Conservation (phyloP, 2,888 invertebrate genomes). For the Thumatha senex region DNA sequence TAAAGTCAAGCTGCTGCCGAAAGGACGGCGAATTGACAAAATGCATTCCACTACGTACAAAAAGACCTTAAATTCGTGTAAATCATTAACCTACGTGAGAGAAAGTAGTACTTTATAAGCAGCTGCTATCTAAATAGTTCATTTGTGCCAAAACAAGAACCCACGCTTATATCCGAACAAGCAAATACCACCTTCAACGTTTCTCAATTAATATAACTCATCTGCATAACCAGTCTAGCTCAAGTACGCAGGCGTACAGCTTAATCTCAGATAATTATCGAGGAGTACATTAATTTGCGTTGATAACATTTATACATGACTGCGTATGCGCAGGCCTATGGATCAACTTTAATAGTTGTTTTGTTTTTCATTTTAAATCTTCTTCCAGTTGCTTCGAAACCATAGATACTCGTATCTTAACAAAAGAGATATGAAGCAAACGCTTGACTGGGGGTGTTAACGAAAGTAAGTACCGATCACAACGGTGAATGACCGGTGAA, state of each 20-base stretch:
- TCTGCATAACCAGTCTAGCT: conserved; percentile 9
- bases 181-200: background rate
- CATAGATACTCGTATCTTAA: conserved; percentile 15
- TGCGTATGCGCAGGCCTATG: conserved; percentile 17
- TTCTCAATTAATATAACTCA: background rate
- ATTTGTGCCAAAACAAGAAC: background rate
- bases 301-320: conserved; percentile 21
- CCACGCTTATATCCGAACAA: background rate
- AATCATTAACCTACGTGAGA: too few relatives aligned
- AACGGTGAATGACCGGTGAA: conserved; percentile 46
- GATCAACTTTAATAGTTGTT: conserved; percentile 21
- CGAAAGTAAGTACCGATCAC: too few relatives aligned
- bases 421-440: too few relatives aligned
- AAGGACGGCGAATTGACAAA: too few relatives aligned
- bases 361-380: too few relatives aligned
- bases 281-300: conserved; percentile 16
- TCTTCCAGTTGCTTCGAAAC: too few relatives aligned
- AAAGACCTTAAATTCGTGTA: too few relatives aligned
- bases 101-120: background rate
- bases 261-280: conserved; percentile 15
- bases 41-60: too few relatives aligned
- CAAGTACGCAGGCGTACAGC: background rate
- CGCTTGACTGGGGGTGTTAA: too few relatives aligned
- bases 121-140: background rate
- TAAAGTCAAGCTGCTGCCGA: too few relatives aligned